These are phyloP conservation scores for Ptychochromis oligacanthus DNA, from an alignment of 2,113 vertebrate species.

Conservation along the genomic window DNA sequence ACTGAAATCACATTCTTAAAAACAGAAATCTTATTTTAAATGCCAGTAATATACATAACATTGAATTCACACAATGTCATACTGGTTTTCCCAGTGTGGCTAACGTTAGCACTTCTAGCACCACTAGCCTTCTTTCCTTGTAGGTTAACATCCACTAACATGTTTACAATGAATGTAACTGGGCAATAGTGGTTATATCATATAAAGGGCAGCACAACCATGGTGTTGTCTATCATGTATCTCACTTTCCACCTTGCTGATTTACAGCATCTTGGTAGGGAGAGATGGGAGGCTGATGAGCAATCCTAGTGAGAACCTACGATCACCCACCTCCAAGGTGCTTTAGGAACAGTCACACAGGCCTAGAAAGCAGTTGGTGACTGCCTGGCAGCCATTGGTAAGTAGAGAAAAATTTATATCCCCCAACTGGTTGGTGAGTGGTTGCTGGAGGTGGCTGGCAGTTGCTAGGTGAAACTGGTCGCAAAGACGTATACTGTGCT, in stretches of 20 bases:
- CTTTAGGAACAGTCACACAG: too few relatives aligned
- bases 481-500: neutral
- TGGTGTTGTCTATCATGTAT: neutral
- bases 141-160: neutral
- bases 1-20: neutral
- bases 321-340: neutral
- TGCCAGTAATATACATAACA: neutral
- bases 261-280: neutral
- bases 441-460: neutral
- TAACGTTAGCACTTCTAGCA: neutral
- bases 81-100: neutral
- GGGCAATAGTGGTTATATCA: too few relatives aligned
- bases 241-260: neutral
- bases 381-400: neutral
- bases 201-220: neutral
- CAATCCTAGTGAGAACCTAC: neutral
- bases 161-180: neutral
- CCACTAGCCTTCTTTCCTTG: neutral
- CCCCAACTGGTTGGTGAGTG: neutral
- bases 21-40: neutral
- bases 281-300: neutral
- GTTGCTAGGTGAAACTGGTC: neutral
- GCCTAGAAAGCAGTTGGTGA: too few relatives aligned
- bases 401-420: neutral
- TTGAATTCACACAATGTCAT: neutral